Evolutionary conservation across 2,113 vertebrate species (phyloP).

Genomic region (Charadrius vociferus): DNA sequence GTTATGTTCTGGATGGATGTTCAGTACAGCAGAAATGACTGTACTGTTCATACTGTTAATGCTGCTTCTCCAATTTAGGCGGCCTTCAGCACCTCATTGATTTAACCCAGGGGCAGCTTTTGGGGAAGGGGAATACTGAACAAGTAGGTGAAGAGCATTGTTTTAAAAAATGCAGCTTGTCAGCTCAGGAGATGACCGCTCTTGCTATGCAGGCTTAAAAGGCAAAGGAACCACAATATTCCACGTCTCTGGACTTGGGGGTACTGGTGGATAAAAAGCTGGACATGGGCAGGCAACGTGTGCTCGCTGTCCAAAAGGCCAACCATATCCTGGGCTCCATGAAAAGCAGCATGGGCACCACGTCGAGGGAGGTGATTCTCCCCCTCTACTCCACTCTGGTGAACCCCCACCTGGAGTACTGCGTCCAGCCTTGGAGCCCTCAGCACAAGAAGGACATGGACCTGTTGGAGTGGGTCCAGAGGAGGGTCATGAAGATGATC

Average conservation of each 20-base stretch:
- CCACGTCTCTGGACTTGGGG: neutral
- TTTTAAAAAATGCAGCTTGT: neutral
- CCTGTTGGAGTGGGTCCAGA: neutral
- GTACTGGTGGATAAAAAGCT: neutral
- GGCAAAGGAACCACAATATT: neutral
- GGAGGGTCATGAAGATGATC: neutral
- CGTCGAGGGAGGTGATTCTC: neutral
- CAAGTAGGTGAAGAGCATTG: neutral
- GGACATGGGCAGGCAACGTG: fast-evolving
- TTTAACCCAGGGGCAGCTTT: neutral
- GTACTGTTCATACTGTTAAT: neutral
- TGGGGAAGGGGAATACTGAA: neutral
- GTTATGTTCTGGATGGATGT: neutral
- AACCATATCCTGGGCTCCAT: fast-evolving
- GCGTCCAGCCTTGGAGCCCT: neutral
- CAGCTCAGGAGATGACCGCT: neutral
- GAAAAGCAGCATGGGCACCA: neutral
- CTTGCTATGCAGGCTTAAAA: neutral
- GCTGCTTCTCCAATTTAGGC: neutral
- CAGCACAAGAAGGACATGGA: neutral
- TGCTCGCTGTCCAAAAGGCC: neutral
- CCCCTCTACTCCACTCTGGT: neutral
- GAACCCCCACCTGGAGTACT: neutral
- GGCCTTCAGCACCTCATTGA: neutral
- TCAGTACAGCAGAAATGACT: neutral